phyloP scores from a whole-genome alignment of 92 coral and sea anemone species.

The Isaurus tuberculatus region DNA sequence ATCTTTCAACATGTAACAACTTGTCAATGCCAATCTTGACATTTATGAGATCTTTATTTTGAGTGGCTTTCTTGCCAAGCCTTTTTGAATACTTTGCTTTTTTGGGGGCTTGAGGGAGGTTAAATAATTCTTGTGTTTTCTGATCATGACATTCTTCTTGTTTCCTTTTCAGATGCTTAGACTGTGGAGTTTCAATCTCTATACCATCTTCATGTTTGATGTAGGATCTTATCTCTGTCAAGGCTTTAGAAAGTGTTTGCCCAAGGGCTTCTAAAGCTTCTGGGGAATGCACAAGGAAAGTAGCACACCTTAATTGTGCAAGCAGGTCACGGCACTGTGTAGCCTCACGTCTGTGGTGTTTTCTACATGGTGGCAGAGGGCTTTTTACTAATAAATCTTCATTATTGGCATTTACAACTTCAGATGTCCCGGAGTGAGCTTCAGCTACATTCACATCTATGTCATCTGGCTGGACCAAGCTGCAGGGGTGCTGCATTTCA shows the following conservation, averaged over 20 bases:
- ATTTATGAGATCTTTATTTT: neutral
- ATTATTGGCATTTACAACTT: neutral
- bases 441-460: slow-evolving; percentile 23
- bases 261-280: slow-evolving; percentile 17
- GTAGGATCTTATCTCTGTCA: slow-evolving; percentile 12
- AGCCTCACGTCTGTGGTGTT: slow-evolving; percentile 25
- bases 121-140: neutral
- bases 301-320: slow-evolving; percentile 39
- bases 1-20: neutral
- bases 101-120: slow-evolving; percentile 1
- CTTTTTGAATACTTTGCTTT: neutral
- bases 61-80: too few relatives aligned
- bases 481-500: slow-evolving; percentile 3
- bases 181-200: slow-evolving; percentile 11
- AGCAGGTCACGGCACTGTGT: slow-evolving; percentile 26
- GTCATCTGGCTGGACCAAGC: slow-evolving; percentile 29
- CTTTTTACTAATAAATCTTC: neutral
- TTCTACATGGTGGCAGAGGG: neutral
- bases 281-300: slow-evolving; percentile 42
- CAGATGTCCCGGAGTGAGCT: slow-evolving; percentile 14
- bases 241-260: slow-evolving; percentile 12
- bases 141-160: neutral
- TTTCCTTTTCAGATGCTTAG: slow-evolving; percentile 25
- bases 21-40: neutral
- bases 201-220: slow-evolving; percentile 31